Base-by-base conservation (phyloP, 2,113 vertebrate genomes). In the Myodes glareolus region DNA sequence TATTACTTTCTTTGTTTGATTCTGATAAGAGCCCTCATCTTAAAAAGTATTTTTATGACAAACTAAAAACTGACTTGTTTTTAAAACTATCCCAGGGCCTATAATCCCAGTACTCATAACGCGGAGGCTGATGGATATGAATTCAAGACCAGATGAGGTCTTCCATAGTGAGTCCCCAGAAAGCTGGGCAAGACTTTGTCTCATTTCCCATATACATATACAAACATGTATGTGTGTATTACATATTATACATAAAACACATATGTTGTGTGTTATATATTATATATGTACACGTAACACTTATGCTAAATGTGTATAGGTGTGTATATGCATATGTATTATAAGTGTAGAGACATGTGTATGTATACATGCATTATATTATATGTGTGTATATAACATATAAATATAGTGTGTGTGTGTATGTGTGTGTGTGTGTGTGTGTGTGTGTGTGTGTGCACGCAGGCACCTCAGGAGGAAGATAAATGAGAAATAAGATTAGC, bases 71-170 rank as follows among this genome's bases (percentile, higher is more conserved):
- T 27, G 13, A 91, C 85, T 85, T 76, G 21, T 39, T 92, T 92
- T 95, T 67, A 91, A 95, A 95, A 95, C 45, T 67, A 94, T 65
- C 33, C 31, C 39, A 88, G 50, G 27, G 36, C 36, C 52, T 81
- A 55, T 25, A 58, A 27, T 39, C 52, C 78, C 52, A n/a, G 17
- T 21, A 55, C 77, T 55, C 31, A 23, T 36, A 5, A 81, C 11
- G 52, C 36, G n/a, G 36, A 81, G 52, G 52, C 78, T 58, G 21
- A 23, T 25, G 36, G 33, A 81, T n/a, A 13, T 47, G 45, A 73
- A 50, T 55, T 39, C 13, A 29, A 73, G 67, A 25, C 2, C 39
- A 70, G 45, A 45, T 16, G 65, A 36, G 45, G 21, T 50, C 47
- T 50, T 50, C 50, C 47, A 88, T 9, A 72, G 45, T 52, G 67